Evolutionary conservation across 2,113 vertebrate species (phyloP), one percentile per base, ranked within the genome.

Genomic region (Tragelaphus strepsiceros): DNA sequence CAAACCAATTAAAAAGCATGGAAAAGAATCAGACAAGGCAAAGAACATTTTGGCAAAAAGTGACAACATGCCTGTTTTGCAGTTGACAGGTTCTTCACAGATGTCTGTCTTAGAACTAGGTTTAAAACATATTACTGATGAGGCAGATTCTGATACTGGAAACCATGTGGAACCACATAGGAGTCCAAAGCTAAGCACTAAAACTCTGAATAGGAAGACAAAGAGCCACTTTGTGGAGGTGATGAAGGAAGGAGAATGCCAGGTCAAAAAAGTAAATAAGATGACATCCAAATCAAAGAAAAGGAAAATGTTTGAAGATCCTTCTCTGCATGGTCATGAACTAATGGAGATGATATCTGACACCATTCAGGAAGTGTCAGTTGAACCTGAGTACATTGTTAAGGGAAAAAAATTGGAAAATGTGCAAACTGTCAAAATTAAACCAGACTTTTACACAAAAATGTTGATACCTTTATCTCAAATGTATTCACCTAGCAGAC

Each of bases 21-120:
- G 10, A 80, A 94, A 82, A 59, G 92, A 98, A 43, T 98, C 96
- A 24, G 46, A 53, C 35, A 96, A 97, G 62, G 91, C 98, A 94
- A 98, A 98, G 62, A 62, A 0, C 62, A 39, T 95, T 1, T 91
- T 98, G 92, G 85, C 96, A 94, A 98, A 97, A 83, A 81, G 56
- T 93, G 56, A 97, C 62, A 67, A 1, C 87, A 98, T 97, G 94
- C 2, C 61, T 83, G 2, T 97, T 53, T 92, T 96, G 30, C 90
- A 93, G 11, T 89, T 91, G 74, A 39, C 54, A 91, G 97, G 96
- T 14, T 95, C 92, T 90, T 77, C 71, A 32, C 81, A n/a, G 26
- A 86, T 74, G 17, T 96, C 94, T 30, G 1, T 49, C 24, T 81
- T 96, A 94, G 97, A 88, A 15, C 86, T 97, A 95, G 39, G 77